phyloP scores from a whole-genome alignment of 2,797 vertebrate genomes.

The Chaunax sp. region DNA sequence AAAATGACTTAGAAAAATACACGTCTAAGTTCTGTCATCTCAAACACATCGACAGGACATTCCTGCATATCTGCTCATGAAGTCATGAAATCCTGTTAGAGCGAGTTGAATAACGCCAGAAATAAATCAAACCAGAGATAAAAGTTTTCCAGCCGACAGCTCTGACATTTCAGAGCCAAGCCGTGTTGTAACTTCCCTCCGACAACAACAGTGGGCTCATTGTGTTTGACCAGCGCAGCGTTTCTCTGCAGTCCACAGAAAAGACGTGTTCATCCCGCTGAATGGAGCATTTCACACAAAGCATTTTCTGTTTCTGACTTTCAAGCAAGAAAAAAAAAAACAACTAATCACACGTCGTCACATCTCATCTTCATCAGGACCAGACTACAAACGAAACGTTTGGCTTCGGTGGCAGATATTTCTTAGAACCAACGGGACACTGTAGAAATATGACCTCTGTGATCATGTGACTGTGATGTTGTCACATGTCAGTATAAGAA shows the following conservation, averaged over 20 bases:
- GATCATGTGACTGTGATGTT: too few relatives aligned
- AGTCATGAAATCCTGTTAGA: too few relatives aligned
- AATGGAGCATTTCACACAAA: too few relatives aligned
- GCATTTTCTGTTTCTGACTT: constrained; percentile 2
- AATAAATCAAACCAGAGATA: neutral
- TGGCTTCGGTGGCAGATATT: too few relatives aligned
- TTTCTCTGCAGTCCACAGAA: constrained; percentile 2
- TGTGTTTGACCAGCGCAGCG: constrained; percentile 11
- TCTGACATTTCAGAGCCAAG: neutral
- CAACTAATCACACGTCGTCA: too few relatives aligned
- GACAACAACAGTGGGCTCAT: constrained; percentile 8
- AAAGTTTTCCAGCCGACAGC: neutral
- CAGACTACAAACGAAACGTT: too few relatives aligned
- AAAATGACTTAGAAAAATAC: too few relatives aligned
- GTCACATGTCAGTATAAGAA: too few relatives aligned
- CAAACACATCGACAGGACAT: neutral
- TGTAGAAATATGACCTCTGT: neutral
- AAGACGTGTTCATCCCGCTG: constrained; percentile 7
- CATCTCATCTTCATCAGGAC: too few relatives aligned
- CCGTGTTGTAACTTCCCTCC: constrained; percentile 1
- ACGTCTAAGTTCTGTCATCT: too few relatives aligned
- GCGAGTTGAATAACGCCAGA: neutral
- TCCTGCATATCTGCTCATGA: neutral
- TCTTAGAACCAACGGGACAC: too few relatives aligned
- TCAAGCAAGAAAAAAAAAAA: neutral